phyloP scores from a whole-genome alignment of 1,140 invertebrate genomes.

The Drosophila bocki region DNA sequence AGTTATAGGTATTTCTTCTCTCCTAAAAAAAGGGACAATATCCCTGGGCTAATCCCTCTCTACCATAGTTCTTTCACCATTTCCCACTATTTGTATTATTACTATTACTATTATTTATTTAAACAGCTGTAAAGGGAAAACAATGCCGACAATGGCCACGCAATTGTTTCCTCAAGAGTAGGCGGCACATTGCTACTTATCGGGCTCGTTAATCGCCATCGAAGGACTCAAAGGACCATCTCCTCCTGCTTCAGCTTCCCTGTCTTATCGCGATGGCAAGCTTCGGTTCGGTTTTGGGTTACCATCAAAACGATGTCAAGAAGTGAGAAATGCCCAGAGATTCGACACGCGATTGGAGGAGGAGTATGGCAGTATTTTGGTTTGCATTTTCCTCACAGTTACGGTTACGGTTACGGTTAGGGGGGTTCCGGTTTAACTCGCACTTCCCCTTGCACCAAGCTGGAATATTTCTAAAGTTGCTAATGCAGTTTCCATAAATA shows the following conservation, averaged over 20 bases:
- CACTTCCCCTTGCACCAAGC: too few relatives aligned
- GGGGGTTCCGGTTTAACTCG: not conserved
- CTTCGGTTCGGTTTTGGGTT: constrained; percentile 75
- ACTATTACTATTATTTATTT: constrained; percentile 40
- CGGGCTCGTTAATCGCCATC: constrained; percentile 71
- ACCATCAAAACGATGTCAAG: constrained; percentile 70
- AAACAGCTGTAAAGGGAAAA: constrained; percentile 57
- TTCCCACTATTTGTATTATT: constrained; percentile 14
- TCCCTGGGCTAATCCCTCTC: not conserved
- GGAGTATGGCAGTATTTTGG: not conserved
- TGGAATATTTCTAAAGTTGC: not conserved
- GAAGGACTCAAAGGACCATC: constrained; percentile 46
- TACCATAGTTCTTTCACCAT: not conserved
- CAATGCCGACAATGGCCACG: constrained; percentile 36
- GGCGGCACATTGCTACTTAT: constrained; percentile 51
- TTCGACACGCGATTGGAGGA: constrained; percentile 75
- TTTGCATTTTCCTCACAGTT: constrained; percentile 9
- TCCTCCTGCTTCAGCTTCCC: not conserved
- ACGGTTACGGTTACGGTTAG: not conserved
- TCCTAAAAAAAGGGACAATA: not conserved
- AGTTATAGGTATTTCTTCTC: not conserved
- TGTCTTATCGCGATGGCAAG: constrained; percentile 51
- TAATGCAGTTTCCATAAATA: constrained; percentile 36
- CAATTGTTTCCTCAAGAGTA: constrained; percentile 46
- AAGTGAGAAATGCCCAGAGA: constrained; percentile 47